Conservation (phyloP, 2,888 invertebrate species). For the Schizotus pectinicornis region DNA sequence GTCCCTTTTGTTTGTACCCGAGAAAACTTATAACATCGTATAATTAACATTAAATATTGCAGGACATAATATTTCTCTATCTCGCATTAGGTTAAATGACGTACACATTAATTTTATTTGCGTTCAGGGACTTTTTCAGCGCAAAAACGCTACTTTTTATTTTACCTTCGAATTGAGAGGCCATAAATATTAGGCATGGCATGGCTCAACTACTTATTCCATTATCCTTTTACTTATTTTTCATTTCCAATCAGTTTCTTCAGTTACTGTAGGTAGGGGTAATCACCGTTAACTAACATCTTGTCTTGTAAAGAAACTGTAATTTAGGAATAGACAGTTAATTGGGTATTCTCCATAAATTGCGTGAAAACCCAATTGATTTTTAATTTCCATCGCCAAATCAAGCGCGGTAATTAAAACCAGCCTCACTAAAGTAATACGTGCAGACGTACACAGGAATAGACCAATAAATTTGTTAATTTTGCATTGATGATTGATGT, state of each 20-base stretch:
- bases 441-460: background rate
- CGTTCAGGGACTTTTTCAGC: too few relatives aligned
- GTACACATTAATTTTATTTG: conserved; percentile 22
- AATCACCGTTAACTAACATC: conserved; percentile 1
- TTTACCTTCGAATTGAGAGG: conserved; percentile 8
- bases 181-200: conserved; percentile 29
- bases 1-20: conserved; percentile 28
- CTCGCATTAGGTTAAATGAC: conserved; percentile 24
- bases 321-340: conserved; percentile 5
- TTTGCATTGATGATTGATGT: background rate
- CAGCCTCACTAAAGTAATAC: background rate
- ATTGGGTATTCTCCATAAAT: conserved; percentile 3
- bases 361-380: background rate
- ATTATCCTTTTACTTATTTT: conserved; percentile 2
- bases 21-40: conserved; percentile 25
- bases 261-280: background rate
- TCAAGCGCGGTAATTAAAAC: background rate
- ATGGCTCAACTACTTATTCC: conserved; percentile 21
- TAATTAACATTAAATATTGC: conserved; percentile 30
- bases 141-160: background rate
- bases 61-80: conserved; percentile 22
- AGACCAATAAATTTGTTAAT: background rate
- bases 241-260: conserved; percentile 1
- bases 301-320: background rate
- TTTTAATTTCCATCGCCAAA: background rate